phyloP scores from a whole-genome alignment of 2,888 invertebrate genomes.

The Eupithecia inturbata region DNA sequence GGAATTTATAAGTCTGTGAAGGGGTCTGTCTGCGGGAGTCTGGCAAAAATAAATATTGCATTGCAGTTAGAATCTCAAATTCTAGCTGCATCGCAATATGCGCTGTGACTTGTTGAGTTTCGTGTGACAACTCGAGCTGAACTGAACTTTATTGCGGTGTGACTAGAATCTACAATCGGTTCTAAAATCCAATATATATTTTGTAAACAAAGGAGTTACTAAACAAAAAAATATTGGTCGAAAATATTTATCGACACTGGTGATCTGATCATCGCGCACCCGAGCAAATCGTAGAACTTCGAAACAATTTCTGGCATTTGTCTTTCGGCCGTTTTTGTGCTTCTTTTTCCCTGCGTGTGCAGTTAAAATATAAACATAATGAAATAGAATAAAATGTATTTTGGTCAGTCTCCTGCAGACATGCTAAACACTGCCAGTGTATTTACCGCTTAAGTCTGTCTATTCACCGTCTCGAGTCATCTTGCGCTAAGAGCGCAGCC shows the following conservation, averaged over 20 bases:
- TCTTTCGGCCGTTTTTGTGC: not conserved
- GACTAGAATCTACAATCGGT: not conserved
- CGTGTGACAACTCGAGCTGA: not conserved
- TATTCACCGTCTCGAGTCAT: not conserved
- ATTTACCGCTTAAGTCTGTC: not conserved
- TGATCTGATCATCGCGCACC: not conserved
- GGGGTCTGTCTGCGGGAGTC: not conserved
- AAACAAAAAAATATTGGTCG: not conserved
- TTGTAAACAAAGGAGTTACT: not conserved
- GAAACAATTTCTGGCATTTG: not conserved
- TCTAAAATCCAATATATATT: not conserved
- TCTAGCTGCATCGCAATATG: too few species aligned
- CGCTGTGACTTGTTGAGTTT: not conserved
- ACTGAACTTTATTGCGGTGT: not conserved
- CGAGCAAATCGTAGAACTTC: not conserved
- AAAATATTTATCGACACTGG: not conserved
- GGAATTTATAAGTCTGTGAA: slow-evolving; percentile 7
- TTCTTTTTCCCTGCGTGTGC: not conserved
- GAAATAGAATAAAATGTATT: not conserved
- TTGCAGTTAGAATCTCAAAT: not conserved
- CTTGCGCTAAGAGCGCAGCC: slow-evolving; percentile 34
- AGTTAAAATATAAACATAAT: too few species aligned
- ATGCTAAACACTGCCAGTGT: not conserved
- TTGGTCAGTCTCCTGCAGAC: not conserved
- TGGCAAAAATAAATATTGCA: too few species aligned